A percentile compares a stretch with the other conserved stretches of the same genome.
Evolutionary conservation across 2,113 vertebrate species (phyloP).

Genomic region (Caretta caretta): DNA sequence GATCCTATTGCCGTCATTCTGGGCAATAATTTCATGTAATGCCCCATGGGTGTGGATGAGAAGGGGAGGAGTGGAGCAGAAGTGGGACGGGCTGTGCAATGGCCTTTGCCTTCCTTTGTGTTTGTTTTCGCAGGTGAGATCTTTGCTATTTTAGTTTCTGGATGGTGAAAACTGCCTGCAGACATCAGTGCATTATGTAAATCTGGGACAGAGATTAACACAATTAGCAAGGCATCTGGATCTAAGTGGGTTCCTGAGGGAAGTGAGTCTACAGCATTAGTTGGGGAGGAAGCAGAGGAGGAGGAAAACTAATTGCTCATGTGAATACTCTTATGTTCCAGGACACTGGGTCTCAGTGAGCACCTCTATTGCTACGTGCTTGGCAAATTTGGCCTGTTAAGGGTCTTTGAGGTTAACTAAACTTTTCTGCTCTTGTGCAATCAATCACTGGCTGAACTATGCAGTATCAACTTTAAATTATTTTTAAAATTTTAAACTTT

Average conservation of each 20-base stretch:
- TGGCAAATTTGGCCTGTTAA: not conserved
- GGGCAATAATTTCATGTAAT: not conserved
- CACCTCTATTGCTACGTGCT: not conserved
- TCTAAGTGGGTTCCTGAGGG: slow-evolving; percentile 15
- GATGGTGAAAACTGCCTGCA: not conserved
- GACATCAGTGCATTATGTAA: slow-evolving; percentile 16
- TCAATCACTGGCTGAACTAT: not conserved
- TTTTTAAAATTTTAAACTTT: too few relatives aligned
- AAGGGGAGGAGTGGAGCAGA: not conserved
- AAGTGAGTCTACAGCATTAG: slow-evolving; percentile 1
- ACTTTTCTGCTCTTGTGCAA: not conserved
- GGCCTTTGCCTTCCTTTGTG: accelerated
- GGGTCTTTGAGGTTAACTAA: accelerated
- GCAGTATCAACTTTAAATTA: too few relatives aligned
- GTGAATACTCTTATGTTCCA: not conserved
- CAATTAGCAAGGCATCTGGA: slow-evolving; percentile 49
- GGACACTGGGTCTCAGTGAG: slow-evolving; percentile 10
- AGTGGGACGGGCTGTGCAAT: not conserved
- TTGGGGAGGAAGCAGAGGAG: slow-evolving; percentile 17
- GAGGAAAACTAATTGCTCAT: slow-evolving; percentile 43
- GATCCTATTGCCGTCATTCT: not conserved
- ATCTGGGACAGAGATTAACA: not conserved
- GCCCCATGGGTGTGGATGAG: not conserved
- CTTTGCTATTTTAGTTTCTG: not conserved
- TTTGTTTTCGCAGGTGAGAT: not conserved